Evolutionary conservation across 2,113 vertebrate genomes (phyloP), one percentile per base, ranked within the genome.

Genomic region (Oplegnathus fasciatus): DNA sequence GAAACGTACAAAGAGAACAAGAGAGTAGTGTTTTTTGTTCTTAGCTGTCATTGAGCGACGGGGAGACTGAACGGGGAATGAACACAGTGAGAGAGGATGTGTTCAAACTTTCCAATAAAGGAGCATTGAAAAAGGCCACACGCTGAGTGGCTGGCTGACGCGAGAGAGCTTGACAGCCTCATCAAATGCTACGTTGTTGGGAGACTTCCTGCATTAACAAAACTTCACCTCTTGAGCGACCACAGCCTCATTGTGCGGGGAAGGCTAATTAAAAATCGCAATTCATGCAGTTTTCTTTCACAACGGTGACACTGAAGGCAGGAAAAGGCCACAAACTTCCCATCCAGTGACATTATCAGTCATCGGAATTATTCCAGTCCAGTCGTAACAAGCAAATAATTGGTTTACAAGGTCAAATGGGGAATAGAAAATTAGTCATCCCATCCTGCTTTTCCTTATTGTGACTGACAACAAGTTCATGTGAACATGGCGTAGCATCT

Each of bases 61-160:
- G 72, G 68, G 62, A 82, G 75, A 76, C 77, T 73, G 84, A 85
- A 86, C 82, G 28, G 80, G 84, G 91, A 87, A 80, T 75, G 77
- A 82, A 87, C 77, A 72, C 70, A 84, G 77, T 14, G 55, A 78
- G 72, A 84, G 76, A 83, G 84, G 87, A 83, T 92, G 93, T 93
- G 90, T 95, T 89, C 83, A 93, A 91, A 93, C 82, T 90, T 91
- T 82, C 80, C 83, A 61, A 90, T 78, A 91, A 89, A 92, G 86
- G 79, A 44, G 50, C 62, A 74, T 74, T 89, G 82, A 93, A 81
- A 82, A 80, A 82, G 90, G 93, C 87, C 91, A 89, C 95, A 93
- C 74, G 91, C 93, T 92, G 94, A 85, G 93, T 84, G 89, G 6
- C 87, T 90, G 90, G 92, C 90, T 86, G 89, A 91, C 50, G 71